Evolutionary conservation across 2,888 invertebrate species (phyloP).

Genomic region (Phrixothrix hirtus): DNA sequence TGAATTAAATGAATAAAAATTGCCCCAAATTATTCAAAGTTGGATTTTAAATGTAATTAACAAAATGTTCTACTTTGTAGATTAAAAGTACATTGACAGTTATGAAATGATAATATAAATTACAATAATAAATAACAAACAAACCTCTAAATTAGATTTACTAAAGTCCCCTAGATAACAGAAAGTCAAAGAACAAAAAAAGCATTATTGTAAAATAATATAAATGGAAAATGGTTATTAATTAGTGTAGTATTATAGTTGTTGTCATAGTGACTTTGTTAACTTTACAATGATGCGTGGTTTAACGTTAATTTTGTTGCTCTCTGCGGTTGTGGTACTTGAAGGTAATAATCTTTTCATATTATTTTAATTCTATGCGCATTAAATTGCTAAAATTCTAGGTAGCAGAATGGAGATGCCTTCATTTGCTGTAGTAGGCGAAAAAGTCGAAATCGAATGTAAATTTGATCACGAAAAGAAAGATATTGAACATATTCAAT

Average conservation of each 20-base stretch:
- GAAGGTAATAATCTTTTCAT: background rate
- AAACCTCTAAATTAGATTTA: conserved; percentile 5
- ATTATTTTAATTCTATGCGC: background rate
- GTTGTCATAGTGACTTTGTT: too few relatives aligned
- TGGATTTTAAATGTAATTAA: too few relatives aligned
- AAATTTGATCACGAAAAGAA: conserved; percentile 3
- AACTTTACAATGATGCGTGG: conserved; percentile 1
- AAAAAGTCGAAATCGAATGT: conserved; percentile 6
- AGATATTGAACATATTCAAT: conserved; percentile 10
- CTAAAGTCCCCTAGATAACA: conserved; percentile 1
- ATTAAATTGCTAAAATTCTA: background rate
- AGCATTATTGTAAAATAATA: too few relatives aligned
- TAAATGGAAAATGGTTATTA: too few relatives aligned
- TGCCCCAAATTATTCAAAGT: too few relatives aligned
- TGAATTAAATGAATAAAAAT: too few relatives aligned
- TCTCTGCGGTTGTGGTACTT: background rate
- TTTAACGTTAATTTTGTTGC: background rate
- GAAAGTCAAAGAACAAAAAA: conserved; percentile 4
- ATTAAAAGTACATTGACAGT: conserved; percentile 1
- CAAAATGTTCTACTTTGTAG: too few relatives aligned
- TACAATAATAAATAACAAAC: background rate
- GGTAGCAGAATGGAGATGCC: conserved; percentile 17
- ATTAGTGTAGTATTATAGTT: too few relatives aligned
- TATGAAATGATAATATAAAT: conserved; percentile 1
- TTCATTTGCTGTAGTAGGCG: conserved; percentile 3